phyloP scores from a whole-genome alignment of 2,888 invertebrate genomes.

The Drosophila mettleri region DNA sequence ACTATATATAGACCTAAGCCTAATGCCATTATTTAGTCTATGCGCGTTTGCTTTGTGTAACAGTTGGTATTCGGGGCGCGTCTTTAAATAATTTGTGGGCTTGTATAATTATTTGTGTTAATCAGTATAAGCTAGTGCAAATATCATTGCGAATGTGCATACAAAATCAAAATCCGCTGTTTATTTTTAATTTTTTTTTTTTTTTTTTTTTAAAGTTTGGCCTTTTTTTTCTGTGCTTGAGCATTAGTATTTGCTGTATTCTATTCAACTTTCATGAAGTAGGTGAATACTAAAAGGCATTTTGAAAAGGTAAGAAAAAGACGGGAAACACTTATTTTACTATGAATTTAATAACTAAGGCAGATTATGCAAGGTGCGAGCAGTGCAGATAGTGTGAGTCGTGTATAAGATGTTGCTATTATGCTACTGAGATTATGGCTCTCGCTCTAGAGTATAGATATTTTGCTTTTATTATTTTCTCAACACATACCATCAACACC shows the following conservation, averaged over 20 bases:
- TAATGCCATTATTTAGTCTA: not conserved
- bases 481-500: slow-evolving; percentile 12
- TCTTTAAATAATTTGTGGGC: not conserved
- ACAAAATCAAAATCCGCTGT: no score
- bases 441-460: no score
- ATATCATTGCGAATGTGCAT: not conserved
- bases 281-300: not conserved
- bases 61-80: not conserved
- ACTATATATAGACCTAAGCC: not conserved
- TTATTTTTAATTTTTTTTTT: no score
- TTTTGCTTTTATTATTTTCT: no score
- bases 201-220: no score
- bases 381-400: no score
- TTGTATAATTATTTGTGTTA: not conserved
- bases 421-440: not conserved
- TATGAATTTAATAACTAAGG: no score
- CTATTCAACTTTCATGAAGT: not conserved
- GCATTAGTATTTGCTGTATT: not conserved
- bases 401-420: not conserved
- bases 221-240: no score
- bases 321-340: not conserved
- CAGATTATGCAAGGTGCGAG: not conserved
- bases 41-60: not conserved
- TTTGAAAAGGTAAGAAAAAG: not conserved
- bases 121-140: not conserved